Evolutionary conservation across 2,888 invertebrate genomes (phyloP).

Genomic region (Fragum whitleyi): DNA sequence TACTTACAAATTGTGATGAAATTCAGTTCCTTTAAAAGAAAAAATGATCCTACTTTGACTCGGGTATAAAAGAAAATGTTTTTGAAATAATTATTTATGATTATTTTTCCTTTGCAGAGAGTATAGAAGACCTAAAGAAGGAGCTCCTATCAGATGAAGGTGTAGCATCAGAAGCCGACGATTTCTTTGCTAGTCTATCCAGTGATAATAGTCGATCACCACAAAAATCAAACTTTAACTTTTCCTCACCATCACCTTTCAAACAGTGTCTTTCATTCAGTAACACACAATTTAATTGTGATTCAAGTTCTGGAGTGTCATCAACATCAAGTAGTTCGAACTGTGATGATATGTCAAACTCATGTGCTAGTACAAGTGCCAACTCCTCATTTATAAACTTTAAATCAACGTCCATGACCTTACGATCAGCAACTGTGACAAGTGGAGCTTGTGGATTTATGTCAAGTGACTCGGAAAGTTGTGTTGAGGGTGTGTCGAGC

Average conservation of each 20-base stretch:
- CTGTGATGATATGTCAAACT: slow-evolving; percentile 43
- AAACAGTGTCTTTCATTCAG: slow-evolving; percentile 65
- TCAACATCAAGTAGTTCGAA: slow-evolving; percentile 52
- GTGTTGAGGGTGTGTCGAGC: slow-evolving; percentile 41
- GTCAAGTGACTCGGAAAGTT: slow-evolving; percentile 68
- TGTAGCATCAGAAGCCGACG: slow-evolving; percentile 54
- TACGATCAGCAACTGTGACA: slow-evolving; percentile 50
- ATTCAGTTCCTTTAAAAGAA: too few relatives aligned
- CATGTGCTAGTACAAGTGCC: slow-evolving; percentile 37
- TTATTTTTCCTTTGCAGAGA: slow-evolving; percentile 53
- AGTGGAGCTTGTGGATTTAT: slow-evolving; percentile 42
- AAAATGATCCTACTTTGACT: too few relatives aligned
- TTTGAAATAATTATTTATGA: too few relatives aligned
- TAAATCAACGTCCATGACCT: slow-evolving; percentile 61
- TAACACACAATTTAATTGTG: slow-evolving; percentile 61
- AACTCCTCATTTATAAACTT: slow-evolving; percentile 51
- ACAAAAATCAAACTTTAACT: slow-evolving; percentile 66
- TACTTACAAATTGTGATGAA: too few relatives aligned
- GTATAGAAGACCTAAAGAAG: slow-evolving; percentile 58
- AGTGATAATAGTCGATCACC: slow-evolving; percentile 59
- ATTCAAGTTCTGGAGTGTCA: slow-evolving; percentile 52
- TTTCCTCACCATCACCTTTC: slow-evolving; percentile 61
- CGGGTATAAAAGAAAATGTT: too few relatives aligned
- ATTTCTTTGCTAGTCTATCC: slow-evolving; percentile 44
- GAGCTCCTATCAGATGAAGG: slow-evolving; percentile 61